Evolutionary conservation across 2,888 invertebrate species (phyloP), one percentile per base, ranked within the genome.

Genomic region (Dynastes hyllus): DNA sequence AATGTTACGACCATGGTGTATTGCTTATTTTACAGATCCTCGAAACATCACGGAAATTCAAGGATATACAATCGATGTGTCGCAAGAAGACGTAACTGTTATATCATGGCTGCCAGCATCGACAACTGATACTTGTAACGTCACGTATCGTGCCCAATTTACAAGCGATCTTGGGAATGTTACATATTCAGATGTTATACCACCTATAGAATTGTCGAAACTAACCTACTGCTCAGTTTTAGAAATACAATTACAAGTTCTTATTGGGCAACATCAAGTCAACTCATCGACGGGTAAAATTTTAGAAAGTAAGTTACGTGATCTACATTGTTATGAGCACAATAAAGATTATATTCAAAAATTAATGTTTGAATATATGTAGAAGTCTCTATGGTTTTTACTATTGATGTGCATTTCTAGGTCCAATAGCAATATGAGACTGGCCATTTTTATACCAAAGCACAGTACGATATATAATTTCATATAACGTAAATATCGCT

Each of bases 21-120:
- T 58, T 58, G 16, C 9, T 22, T 27, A 51, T 51, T 27, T 51
- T 50, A 6, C 51, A 69, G 69, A 69, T 29, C 69, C 51, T 13
- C 11, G 51, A 13, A 4, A 27, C 27, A 63, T 32, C 6, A 58
- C 55, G 22, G 16, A 58, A 8, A 2, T 45, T 11, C 45, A 45
- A 45, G 45, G 45, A 55, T 55, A 11, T n/a, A 55, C n/a, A 5
- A 55, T 16, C 13, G 6, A n/a, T 22, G 0, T 55, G 4, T n/a
- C 55, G n/a, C 11, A 22, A 16, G 55, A 55, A n/a, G 3, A n/a
- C n/a, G 6, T 40, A 40, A 66, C 22, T n/a, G 4, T 66, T 5
- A 16, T 66, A 66, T 32, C 37, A n/a, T 66, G 66, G 66, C 13
- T 37, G 32, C 13, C 16, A 66, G 16, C 16, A 6, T 4, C n/a